phyloP scores from a whole-genome alignment of 2,113 vertebrate species.

The Isurus oxyrinchus region DNA sequence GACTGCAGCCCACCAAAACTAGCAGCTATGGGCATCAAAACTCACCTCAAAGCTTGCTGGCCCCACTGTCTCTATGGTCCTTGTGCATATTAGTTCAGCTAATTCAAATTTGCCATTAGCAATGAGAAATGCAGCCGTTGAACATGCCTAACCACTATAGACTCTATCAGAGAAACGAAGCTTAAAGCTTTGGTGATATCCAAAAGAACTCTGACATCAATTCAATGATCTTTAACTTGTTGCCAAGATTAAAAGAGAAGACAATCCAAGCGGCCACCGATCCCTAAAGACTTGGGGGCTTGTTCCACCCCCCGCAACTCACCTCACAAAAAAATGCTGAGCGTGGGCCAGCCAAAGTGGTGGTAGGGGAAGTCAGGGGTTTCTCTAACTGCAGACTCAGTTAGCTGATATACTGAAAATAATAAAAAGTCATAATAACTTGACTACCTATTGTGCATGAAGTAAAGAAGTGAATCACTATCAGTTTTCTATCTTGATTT shows the following conservation, averaged over 20 bases:
- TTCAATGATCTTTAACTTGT: background rate
- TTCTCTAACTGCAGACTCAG: background rate
- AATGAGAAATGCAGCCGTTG: background rate
- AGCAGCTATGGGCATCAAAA: background rate
- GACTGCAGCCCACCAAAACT: background rate
- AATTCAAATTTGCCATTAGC: background rate
- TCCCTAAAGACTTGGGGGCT: background rate
- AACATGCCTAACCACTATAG: background rate
- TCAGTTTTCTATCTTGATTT: background rate
- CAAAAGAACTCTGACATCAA: background rate
- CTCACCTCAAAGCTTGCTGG: background rate
- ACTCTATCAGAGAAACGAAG: background rate
- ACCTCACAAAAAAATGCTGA: background rate
- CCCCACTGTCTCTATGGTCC: background rate
- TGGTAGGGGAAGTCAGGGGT: background rate
- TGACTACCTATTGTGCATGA: background rate
- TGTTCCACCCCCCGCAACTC: background rate
- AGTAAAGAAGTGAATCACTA: background rate
- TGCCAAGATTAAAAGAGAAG: background rate
- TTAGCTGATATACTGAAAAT: background rate
- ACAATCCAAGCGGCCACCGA: background rate
- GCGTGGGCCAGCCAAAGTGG: background rate
- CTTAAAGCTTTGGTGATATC: background rate
- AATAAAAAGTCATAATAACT: background rate
- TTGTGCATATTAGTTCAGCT: background rate